phyloP scores from a whole-genome alignment of 2,797 vertebrate genomes.

The Hydrolagus colliei region DNA sequence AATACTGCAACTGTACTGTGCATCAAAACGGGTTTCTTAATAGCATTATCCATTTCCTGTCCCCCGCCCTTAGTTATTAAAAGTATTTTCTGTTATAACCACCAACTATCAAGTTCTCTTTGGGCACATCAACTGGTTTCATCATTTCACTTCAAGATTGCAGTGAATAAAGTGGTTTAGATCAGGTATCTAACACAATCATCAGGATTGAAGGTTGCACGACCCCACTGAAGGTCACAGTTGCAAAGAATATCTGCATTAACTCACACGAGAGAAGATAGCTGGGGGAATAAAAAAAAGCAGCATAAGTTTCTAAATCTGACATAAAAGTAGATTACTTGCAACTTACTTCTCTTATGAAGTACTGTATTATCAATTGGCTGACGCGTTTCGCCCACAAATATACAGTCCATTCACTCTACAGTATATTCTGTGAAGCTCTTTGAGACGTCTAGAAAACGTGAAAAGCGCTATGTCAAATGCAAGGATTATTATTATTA shows the following conservation, averaged over 20 bases:
- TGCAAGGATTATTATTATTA: too few relatives aligned
- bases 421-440: too few relatives aligned
- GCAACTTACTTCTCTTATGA: too few relatives aligned
- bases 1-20: background rate
- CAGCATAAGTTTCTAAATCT: too few relatives aligned
- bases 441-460: too few relatives aligned
- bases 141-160: background rate
- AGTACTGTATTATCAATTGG: too few relatives aligned
- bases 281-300: too few relatives aligned
- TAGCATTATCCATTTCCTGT: background rate
- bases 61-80: too few relatives aligned
- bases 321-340: too few relatives aligned
- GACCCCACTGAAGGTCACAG: background rate
- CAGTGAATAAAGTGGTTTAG: background rate
- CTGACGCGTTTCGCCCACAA: too few relatives aligned
- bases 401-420: too few relatives aligned
- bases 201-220: background rate
- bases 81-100: background rate
- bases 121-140: background rate
- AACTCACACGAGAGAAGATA: background rate
- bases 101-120: background rate
- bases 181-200: background rate
- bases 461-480: too few relatives aligned
- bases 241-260: background rate
- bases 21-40: conserved; percentile 3